These are phyloP conservation scores for Aurelia aurita complex sp. Pacific DNA, from an alignment of 30 jellyfish, hydroid and myxozoan genomes.

Conservation along the genomic window DNA sequence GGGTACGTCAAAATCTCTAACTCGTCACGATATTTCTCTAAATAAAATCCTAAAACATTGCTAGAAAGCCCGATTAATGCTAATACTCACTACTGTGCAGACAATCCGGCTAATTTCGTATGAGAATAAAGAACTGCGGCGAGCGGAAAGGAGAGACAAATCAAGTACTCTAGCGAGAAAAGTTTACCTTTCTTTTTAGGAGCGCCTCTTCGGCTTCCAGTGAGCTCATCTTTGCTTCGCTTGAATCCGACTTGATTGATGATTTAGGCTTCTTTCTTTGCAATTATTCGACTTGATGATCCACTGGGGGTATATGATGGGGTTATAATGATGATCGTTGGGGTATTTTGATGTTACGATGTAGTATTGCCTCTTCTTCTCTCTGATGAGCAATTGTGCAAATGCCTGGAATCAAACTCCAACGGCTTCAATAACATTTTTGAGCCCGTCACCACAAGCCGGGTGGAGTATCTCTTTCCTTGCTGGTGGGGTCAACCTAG, in stretches of 20 bases:
- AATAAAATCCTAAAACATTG: background rate
- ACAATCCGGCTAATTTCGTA: slow-evolving; percentile 18
- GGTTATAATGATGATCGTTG: too few relatives aligned
- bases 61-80: background rate
- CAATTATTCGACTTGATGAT: background rate
- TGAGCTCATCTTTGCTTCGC: slow-evolving; percentile 51
- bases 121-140: slow-evolving; percentile 3
- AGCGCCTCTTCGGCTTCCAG: slow-evolving; percentile 74
- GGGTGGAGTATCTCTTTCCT: too few relatives aligned
- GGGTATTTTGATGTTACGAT: too few relatives aligned
- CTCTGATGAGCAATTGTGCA: slow-evolving; percentile 64
- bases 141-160: slow-evolving; percentile 39
- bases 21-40: background rate
- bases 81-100: slow-evolving; percentile 2
- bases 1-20: background rate
- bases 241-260: background rate
- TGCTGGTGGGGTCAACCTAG: too few relatives aligned
- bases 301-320: too few relatives aligned
- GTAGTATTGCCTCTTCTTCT: background rate
- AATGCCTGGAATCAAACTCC: slow-evolving; percentile 71
- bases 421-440: too few relatives aligned
- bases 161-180: background rate
- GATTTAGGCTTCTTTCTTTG: slow-evolving; percentile 5
- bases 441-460: too few relatives aligned
- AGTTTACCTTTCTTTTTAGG: slow-evolving; percentile 67